Conservation (phyloP, 2,888 invertebrate species). For the Sepiola atlantica region DNA sequence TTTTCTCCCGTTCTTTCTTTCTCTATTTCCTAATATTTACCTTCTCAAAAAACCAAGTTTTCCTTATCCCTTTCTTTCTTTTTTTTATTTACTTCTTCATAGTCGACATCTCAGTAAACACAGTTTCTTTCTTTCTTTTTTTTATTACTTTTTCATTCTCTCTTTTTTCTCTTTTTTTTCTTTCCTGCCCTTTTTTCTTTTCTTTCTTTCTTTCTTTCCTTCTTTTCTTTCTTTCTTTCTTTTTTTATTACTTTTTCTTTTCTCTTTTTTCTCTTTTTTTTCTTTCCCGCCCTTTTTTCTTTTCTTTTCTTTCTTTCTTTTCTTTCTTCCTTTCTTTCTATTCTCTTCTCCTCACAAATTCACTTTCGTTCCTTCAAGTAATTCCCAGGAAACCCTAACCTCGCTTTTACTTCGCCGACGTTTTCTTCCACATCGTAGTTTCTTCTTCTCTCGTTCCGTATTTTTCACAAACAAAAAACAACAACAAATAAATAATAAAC, state of each 20-base stretch:
- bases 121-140: background rate
- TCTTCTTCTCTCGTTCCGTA: background rate
- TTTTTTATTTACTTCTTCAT: background rate
- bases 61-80: background rate
- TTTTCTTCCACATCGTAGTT: background rate
- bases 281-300: no score
- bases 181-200: no score
- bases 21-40: background rate
- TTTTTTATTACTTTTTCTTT: no score
- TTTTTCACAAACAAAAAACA: background rate
- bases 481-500: background rate
- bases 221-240: no score
- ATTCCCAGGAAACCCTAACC: background rate
- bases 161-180: no score
- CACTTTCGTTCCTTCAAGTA: rapidly evolving
- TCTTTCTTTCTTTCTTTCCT: no score
- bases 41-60: background rate
- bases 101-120: background rate
- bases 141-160: background rate
- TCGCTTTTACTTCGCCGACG: background rate
- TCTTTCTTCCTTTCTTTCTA: background rate
- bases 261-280: no score
- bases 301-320: background rate
- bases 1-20: background rate
- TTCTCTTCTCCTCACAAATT: no score